These are phyloP conservation scores for Prionace glauca DNA, from an alignment of 2,797 vertebrate genomes.

Conservation along the genomic window DNA sequence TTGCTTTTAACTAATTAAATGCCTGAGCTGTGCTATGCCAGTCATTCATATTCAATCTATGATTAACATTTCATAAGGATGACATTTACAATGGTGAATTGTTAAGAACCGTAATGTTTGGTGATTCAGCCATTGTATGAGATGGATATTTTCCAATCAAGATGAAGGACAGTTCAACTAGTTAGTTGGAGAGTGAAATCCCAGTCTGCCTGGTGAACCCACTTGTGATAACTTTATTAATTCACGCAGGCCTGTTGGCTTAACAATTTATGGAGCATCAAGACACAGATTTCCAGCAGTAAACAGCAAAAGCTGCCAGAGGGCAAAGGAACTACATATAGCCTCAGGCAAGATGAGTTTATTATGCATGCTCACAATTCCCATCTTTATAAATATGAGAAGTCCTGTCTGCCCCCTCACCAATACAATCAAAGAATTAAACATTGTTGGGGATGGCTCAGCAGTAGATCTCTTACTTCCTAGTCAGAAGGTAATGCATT, in stretches of 20 bases:
- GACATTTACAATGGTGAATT: not conserved
- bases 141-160: not conserved
- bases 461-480: not conserved
- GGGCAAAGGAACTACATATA: too few species aligned
- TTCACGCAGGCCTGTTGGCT: too few species aligned
- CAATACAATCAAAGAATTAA: not conserved
- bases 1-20: not conserved
- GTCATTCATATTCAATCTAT: not conserved
- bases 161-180: not conserved
- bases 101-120: not conserved
- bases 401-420: not conserved
- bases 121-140: not conserved
- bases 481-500: not conserved
- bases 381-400: not conserved
- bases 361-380: not conserved
- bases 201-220: too few species aligned
- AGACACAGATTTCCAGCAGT: not conserved
- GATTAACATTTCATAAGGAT: not conserved
- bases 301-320: not conserved
- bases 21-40: too few species aligned
- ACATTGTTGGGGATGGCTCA: not conserved
- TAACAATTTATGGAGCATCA: not conserved
- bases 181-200: not conserved
- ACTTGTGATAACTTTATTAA: not conserved
- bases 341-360: not conserved